These are phyloP conservation scores for Keiferia lycopersicella DNA, from an alignment of 2,888 invertebrate species.

Conservation along the genomic window DNA sequence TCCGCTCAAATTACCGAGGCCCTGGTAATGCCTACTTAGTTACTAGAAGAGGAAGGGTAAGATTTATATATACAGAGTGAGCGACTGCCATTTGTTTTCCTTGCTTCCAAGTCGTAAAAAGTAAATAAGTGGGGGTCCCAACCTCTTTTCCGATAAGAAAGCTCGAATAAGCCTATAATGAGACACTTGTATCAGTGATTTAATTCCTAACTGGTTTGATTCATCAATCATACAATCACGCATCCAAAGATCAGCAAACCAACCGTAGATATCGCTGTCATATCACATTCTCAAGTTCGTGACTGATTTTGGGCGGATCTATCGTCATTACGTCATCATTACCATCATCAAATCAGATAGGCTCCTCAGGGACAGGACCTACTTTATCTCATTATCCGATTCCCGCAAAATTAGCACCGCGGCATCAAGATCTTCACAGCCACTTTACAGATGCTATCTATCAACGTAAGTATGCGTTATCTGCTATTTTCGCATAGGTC, in stretches of 20 bases:
- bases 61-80: neutral
- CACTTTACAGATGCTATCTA: neutral
- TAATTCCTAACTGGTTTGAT: too few species aligned
- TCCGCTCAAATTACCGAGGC: too few species aligned
- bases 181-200: neutral
- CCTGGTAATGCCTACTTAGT: neutral
- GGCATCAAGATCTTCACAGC: neutral
- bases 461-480: neutral
- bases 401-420: neutral
- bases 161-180: neutral
- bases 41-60: neutral
- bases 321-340: too few species aligned
- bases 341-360: too few species aligned
- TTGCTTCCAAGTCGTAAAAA: neutral
- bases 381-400: neutral
- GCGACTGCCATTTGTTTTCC: neutral
- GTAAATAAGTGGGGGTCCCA: neutral
- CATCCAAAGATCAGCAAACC: too few species aligned
- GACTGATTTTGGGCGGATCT: too few species aligned
- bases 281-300: too few species aligned
- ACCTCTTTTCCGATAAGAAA: neutral
- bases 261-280: too few species aligned
- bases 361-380: too few species aligned
- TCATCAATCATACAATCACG: too few species aligned
- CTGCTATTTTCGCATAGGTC: slow-evolving; percentile 8